A percentile compares a stretch with the other conserved stretches of the same genome.
These are phyloP conservation scores for Danio rerio DNA, from an alignment of 2,113 vertebrate species.

Conservation along the genomic window GRCz12tu NC_133188.1:31577001-31577500, in stretches of 20 bases:
- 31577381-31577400: slow-evolving; percentile 76
- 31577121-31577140: background rate
- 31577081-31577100: too few relatives aligned
- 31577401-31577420: slow-evolving; percentile 57
- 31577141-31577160: background rate
- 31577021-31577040: too few relatives aligned
- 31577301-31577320: background rate
- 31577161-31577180: background rate
- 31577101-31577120: background rate
- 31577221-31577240: background rate
- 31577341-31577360: slow-evolving; percentile 67
- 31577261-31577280: slow-evolving; percentile 35
- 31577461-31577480: background rate
- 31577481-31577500: slow-evolving; percentile 1
- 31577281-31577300: background rate
- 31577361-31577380: slow-evolving; percentile 75
- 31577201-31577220: slow-evolving; percentile 28
- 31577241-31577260: slow-evolving; percentile 11
- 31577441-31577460: slow-evolving; percentile 67
- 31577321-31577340: slow-evolving; percentile 16
- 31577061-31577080: too few relatives aligned
- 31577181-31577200: slow-evolving; percentile 36
- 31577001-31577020: too few relatives aligned
- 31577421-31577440: slow-evolving; percentile 69
- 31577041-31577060: too few relatives aligned